These are phyloP conservation scores for Tiliacea citrago DNA, from an alignment of 2,888 invertebrate genomes.

Conservation along the genomic window DNA sequence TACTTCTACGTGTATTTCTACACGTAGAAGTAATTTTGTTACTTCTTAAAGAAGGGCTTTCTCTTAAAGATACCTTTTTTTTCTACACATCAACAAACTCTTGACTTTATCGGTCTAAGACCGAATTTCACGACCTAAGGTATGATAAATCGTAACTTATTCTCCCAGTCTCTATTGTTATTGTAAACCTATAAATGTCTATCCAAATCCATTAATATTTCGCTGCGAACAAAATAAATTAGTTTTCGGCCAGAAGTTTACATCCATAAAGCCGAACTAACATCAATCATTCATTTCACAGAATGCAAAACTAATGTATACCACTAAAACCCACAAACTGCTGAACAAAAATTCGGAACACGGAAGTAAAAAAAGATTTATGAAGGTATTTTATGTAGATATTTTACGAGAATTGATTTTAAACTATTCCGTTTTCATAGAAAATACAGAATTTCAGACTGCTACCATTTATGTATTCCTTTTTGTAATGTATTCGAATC, in stretches of 20 bases:
- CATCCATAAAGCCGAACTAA: conserved; percentile 10
- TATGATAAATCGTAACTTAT: background rate
- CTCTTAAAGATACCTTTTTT: too few relatives aligned
- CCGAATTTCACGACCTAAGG: too few relatives aligned
- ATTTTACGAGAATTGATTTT: conserved; percentile 13
- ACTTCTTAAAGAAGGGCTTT: too few relatives aligned
- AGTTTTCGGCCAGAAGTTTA: conserved; percentile 11
- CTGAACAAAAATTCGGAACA: conserved; percentile 6
- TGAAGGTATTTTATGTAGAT: background rate
- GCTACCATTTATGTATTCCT: background rate
- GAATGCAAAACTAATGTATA: conserved; percentile 21
- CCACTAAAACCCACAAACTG: conserved; percentile 11
- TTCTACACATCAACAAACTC: background rate
- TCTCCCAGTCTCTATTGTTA: background rate
- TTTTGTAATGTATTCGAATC: background rate
- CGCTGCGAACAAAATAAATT: conserved; percentile 7
- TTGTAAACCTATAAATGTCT: conserved; percentile 1
- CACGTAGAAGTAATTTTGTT: too few relatives aligned
- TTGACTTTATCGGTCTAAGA: background rate
- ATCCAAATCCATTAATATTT: conserved; percentile 5
- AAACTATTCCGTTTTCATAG: background rate
- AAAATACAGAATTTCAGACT: background rate
- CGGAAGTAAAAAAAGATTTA: background rate
- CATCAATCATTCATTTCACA: conserved; percentile 40
- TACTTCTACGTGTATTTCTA: too few relatives aligned